Evolutionary conservation across 2,888 invertebrate species (phyloP), one percentile per base, ranked within the genome.

Genomic region (Mesorhabditis sp.): DNA sequence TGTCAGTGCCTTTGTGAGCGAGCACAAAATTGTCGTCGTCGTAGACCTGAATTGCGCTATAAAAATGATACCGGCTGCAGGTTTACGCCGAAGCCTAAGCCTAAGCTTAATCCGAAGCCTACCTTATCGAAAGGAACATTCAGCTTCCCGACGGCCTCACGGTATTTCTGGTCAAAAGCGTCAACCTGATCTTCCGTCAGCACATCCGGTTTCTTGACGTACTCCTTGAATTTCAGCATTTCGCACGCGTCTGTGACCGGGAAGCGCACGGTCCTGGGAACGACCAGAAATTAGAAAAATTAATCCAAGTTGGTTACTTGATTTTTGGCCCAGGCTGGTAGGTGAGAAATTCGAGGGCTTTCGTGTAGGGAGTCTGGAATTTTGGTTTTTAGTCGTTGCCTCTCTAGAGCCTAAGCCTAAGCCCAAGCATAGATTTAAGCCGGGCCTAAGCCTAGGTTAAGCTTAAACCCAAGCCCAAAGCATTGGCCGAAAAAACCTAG

Each of bases 11-110:
- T 50, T 50, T n/a, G n/a, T 50, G n/a, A n/a, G 58, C n/a, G 7
- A 13, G 7, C 58, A 50, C 7, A 50, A 50, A 50, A n/a, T 10
- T 13, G n/a, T 50, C 58, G 58, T 50, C 58, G 7, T 50, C n/a
- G 2, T 50, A 50, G 58, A 50, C n/a, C 58, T 50, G 58, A 50
- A 50, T 13, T 13, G n/a, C 7, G n/a, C 58, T 50, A 13, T n/a
- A 50, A 50, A 50, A n/a, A 50, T n/a, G n/a, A 50, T 50, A 50
- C n/a, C n/a, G 58, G n/a, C n/a, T 50, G 58, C n/a, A 50, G 7
- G 7, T 50, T 50, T 50, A n/a, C 58, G n/a, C 58, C n/a, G 1
- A 13, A 50, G n/a, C n/a, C 7, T 13, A 50, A n/a, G 7, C 7
- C 7, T 50, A 50, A 13, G 50, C 50, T 50, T 10, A 50, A 13